phyloP scores from a whole-genome alignment of 2,888 invertebrate species.

The Unio pictorum region DNA sequence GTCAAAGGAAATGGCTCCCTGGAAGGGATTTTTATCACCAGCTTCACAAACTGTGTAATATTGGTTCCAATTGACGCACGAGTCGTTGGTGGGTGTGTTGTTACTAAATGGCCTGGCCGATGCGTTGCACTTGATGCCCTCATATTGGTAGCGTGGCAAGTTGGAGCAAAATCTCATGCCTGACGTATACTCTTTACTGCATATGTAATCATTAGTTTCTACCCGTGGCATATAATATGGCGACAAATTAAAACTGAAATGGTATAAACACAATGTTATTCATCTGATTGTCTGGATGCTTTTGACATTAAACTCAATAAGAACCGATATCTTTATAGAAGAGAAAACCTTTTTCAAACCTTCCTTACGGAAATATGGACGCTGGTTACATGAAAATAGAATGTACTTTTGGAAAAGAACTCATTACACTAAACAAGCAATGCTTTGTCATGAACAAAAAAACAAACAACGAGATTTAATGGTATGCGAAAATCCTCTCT shows the following conservation, averaged over 20 bases:
- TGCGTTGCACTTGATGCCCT: slow-evolving; percentile 79
- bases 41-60: slow-evolving; percentile 97
- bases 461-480: too few species aligned
- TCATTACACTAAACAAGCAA: too few species aligned
- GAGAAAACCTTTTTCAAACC: too few species aligned
- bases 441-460: too few species aligned
- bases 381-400: too few species aligned
- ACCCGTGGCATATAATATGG: slow-evolving; percentile 54
- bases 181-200: slow-evolving; percentile 91
- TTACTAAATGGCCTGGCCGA: slow-evolving; percentile 79
- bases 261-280: slow-evolving; percentile 3
- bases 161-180: slow-evolving; percentile 88
- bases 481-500: too few species aligned
- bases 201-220: slow-evolving; percentile 87
- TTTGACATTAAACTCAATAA: neutral
- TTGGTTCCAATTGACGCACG: slow-evolving; percentile 98
- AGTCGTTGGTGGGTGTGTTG: slow-evolving; percentile 71
- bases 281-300: neutral
- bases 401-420: too few species aligned
- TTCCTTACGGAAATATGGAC: too few species aligned
- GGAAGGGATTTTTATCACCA: slow-evolving; percentile 95
- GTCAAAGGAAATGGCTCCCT: slow-evolving; percentile 99
- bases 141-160: slow-evolving; percentile 76
- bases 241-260: slow-evolving; percentile 53
- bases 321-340: too few species aligned